A percentile compares a stretch with the other conserved stretches of the same genome.
phyloP scores from a whole-genome alignment of 2,113 vertebrate genomes.

The Xyrauchen texanus region DNA sequence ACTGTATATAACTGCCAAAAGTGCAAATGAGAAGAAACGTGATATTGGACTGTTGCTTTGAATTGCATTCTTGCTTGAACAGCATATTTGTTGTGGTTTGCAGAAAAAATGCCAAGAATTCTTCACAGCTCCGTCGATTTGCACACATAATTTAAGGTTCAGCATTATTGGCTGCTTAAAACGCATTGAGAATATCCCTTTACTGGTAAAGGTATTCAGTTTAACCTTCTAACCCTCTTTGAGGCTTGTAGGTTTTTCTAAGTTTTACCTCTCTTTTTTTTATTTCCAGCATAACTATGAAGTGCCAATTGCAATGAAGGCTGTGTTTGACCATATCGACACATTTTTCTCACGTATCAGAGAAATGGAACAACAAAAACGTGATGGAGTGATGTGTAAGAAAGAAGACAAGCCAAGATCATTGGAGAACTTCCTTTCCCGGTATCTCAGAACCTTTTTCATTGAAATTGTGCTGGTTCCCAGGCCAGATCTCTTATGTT shows the following conservation, averaged over 20 bases:
- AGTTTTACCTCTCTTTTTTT: conserved; percentile 25
- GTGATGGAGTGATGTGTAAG: conserved; percentile 87
- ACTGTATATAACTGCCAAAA: too few species aligned
- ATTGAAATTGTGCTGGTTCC: not conserved
- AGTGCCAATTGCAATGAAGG: conserved; percentile 96
- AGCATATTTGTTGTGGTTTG: conserved; percentile 44
- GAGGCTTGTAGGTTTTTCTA: not conserved
- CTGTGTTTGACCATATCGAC: conserved; percentile 91
- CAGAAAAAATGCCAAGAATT: conserved; percentile 39
- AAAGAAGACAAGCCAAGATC: conserved; percentile 96
- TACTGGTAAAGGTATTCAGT: not conserved
- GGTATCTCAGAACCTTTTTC: conserved; percentile 68
- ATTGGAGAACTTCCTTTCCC: conserved; percentile 94
- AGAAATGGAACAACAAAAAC: conserved; percentile 98
- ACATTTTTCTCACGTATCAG: conserved; percentile 95
- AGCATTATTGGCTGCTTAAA: conserved; percentile 1
- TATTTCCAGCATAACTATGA: conserved; percentile 91
- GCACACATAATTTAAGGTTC: conserved; percentile 7
- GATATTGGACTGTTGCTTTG: not conserved
- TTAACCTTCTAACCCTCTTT: not conserved
- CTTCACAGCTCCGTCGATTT: conserved; percentile 17
- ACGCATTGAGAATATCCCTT: not conserved
- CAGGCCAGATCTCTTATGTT: not conserved
- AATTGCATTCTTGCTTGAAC: conserved; percentile 14
- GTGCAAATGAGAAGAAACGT: too few species aligned